Percentiles rank a stretch among this genome's conserved stretches.
Evolutionary conservation across 2,797 vertebrate genomes (phyloP).

Genomic region (Neostethus bicornis): DNA sequence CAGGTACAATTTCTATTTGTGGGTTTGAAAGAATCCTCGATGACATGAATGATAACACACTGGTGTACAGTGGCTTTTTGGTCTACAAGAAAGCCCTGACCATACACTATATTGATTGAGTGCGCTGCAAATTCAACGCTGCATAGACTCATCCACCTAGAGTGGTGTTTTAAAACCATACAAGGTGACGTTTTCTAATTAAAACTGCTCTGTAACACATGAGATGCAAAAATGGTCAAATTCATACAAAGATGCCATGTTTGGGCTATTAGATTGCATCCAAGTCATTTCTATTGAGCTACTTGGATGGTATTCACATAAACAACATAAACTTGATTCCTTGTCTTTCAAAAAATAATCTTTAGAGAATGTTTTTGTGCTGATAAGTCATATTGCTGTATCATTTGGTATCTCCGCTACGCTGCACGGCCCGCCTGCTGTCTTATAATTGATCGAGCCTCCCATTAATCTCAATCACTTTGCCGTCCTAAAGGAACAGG

Average conservation of each 20-base stretch:
- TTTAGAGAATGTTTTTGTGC: constrained; percentile 60
- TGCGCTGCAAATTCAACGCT: not conserved
- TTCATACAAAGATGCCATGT: too few relatives aligned
- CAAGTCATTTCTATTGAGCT: not conserved
- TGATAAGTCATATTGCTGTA: constrained; percentile 44
- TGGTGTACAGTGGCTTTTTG: not conserved
- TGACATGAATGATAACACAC: too few relatives aligned
- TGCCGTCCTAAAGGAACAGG: constrained; percentile 42
- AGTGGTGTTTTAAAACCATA: not conserved
- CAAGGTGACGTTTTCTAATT: not conserved
- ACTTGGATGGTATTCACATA: not conserved
- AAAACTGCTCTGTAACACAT: constrained; percentile 4
- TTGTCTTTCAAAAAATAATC: constrained; percentile 9
- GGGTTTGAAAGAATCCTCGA: too few relatives aligned
- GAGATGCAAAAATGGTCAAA: constrained; percentile 7
- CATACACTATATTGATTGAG: constrained; percentile 4
- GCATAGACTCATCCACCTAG: not conserved
- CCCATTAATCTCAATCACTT: constrained; percentile 76
- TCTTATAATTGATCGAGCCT: constrained; percentile 62
- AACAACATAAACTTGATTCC: not conserved
- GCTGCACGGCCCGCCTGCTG: constrained; percentile 34
- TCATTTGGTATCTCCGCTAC: constrained; percentile 43
- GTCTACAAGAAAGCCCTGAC: not conserved
- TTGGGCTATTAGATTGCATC: not conserved
- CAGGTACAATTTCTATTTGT: too few relatives aligned